Conservation (phyloP, 2,113 vertebrate species). For the Lathamus discolor region DNA sequence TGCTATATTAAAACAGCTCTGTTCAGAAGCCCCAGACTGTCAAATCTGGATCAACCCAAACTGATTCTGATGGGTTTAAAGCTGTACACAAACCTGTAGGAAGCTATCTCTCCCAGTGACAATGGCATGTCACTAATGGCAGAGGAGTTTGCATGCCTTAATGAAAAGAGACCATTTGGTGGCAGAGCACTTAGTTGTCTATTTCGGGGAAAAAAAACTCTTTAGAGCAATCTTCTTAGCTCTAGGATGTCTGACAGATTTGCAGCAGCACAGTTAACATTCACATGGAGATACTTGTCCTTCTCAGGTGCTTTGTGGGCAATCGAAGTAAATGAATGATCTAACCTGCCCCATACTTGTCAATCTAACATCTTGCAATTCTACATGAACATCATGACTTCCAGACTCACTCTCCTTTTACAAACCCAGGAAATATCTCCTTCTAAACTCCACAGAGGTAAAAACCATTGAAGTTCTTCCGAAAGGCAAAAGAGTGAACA, state of each 20-base stretch:
- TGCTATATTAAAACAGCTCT: constrained; percentile 6
- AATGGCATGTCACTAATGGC: neutral
- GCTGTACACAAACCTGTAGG: neutral
- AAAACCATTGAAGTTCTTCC: neutral
- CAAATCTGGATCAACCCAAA: neutral
- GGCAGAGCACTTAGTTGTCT: neutral
- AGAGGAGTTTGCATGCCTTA: neutral
- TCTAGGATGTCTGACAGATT: neutral
- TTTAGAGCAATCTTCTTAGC: neutral
- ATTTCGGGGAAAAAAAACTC: neutral
- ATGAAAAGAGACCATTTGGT: neutral
- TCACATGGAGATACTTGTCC: neutral
- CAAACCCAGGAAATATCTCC: neutral
- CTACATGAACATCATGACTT: neutral
- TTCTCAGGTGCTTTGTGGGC: neutral
- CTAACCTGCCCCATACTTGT: neutral
- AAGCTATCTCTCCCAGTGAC: neutral
- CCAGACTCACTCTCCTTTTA: neutral
- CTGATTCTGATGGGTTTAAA: neutral
- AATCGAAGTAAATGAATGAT: neutral
- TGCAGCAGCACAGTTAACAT: neutral
- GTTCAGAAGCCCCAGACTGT: neutral
- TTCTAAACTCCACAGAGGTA: neutral
- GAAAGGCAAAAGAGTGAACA: neutral
- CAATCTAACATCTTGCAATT: neutral